Conservation (phyloP, 1,140 invertebrate species). For the Vanessa atalanta region DNA sequence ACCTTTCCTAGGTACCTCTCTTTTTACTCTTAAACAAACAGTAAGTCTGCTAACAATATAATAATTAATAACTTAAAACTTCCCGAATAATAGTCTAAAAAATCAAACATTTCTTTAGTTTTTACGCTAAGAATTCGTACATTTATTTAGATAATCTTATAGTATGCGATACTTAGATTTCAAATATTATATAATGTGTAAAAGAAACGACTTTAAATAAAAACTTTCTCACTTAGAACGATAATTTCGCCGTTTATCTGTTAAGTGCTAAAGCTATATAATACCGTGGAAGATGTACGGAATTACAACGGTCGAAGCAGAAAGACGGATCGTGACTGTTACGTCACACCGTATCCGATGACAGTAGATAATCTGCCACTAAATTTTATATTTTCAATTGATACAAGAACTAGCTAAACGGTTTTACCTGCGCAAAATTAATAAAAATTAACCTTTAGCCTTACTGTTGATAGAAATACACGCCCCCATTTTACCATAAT, state of each 20-base stretch:
- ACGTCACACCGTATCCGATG: slow-evolving; percentile 26
- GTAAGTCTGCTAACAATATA: too few relatives aligned
- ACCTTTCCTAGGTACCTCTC: too few relatives aligned
- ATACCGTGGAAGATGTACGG: slow-evolving; percentile 2
- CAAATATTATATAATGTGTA: neutral
- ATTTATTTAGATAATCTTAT: neutral
- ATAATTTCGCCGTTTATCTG: neutral
- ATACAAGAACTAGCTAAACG: neutral
- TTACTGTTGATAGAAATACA: too few relatives aligned
- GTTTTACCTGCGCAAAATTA: too few relatives aligned
- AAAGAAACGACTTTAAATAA: neutral
- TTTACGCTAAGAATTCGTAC: too few relatives aligned
- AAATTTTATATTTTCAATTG: neutral
- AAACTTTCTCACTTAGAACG: neutral
- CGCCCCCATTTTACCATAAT: too few relatives aligned
- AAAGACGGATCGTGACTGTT: slow-evolving; percentile 14
- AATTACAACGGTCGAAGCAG: slow-evolving; percentile 4
- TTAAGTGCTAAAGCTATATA: slow-evolving; percentile 7
- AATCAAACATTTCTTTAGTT: too few relatives aligned
- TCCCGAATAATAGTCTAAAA: too few relatives aligned
- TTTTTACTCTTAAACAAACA: too few relatives aligned
- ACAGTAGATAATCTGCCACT: slow-evolving; percentile 11
- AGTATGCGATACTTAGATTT: neutral
- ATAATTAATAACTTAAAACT: too few relatives aligned
- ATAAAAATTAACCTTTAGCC: too few relatives aligned